These are phyloP conservation scores for Cosmopolites sordidus DNA, from an alignment of 2,888 invertebrate genomes.

Conservation along the genomic window DNA sequence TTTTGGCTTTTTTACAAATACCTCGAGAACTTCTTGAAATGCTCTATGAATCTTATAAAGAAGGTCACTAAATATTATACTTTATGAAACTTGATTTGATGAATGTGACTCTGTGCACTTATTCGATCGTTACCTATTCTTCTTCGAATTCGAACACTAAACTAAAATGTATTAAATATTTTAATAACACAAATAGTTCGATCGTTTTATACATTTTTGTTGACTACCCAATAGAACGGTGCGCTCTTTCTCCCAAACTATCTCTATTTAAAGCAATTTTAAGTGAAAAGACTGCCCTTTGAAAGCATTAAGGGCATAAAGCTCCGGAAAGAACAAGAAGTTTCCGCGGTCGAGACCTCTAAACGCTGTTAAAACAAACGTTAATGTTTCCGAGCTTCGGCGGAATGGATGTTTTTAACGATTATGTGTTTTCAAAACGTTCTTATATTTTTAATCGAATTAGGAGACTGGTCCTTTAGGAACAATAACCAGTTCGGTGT, in stretches of 20 bases:
- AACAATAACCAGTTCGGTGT: not conserved
- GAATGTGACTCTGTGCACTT: too few relatives aligned
- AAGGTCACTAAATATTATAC: too few relatives aligned
- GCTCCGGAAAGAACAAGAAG: constrained; percentile 12
- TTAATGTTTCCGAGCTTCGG: constrained; percentile 7
- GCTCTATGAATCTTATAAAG: too few relatives aligned
- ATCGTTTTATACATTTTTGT: too few relatives aligned
- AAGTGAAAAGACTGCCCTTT: constrained; percentile 6
- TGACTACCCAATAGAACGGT: too few relatives aligned
- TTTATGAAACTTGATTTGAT: too few relatives aligned
- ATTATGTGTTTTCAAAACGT: not conserved
- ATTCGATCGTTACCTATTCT: too few relatives aligned
- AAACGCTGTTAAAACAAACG: constrained; percentile 13
- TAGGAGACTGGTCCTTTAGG: not conserved
- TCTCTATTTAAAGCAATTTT: constrained; percentile 7
- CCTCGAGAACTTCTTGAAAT: too few relatives aligned
- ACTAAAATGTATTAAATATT: too few relatives aligned
- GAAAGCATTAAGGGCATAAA: constrained; percentile 8
- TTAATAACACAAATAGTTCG: too few relatives aligned
- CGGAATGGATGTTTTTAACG: constrained; percentile 3
- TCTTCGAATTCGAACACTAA: too few relatives aligned
- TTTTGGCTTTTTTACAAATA: too few relatives aligned
- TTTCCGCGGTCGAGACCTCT: constrained; percentile 7
- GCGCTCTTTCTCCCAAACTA: not conserved
- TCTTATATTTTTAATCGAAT: constrained; percentile 5